Evolutionary conservation across 2,113 vertebrate species (phyloP), one percentile per base, ranked within the genome.

Genomic region (Melospiza georgiana): DNA sequence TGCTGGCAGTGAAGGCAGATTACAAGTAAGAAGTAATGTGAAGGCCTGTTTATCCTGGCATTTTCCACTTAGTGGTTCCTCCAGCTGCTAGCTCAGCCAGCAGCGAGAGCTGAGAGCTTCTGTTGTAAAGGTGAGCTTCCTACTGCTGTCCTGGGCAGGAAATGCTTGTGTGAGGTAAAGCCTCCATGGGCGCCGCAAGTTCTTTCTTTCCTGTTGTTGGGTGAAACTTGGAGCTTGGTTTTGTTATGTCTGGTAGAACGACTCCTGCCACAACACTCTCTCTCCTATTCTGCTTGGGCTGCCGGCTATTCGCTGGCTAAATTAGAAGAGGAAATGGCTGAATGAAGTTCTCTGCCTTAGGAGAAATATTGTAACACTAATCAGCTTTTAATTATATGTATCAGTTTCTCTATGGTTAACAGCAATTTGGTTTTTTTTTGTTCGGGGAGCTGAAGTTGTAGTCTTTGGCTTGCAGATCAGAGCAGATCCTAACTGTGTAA

Each of bases 171-270:
- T 0, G 0, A 88, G 72, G 49, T 23, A 7, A n/a, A 57, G 37
- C 25, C 19, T 71, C 1, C 0, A 0, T 39, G 52, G 16, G 33
- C 0, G 0, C 15, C 54, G 14, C 39, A 69, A 33, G 20, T 81
- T 16, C 44, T 31, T 77, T 24, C 8, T 75, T 27, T 71, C 22
- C 31, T 18, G 61, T 68, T 31, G 24, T 14, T 68, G 44, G 31
- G 24, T 51, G 59, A 63, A 87, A 63, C 6, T n/a, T 59, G 39
- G 68, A 51, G 43, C 11, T 72, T 73, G 37, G 6, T 59, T 87
- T 69, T 82, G 39, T 55, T 30, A 55, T 65, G 15, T 43, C 15
- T 55, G 22, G 46, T 73, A 58, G 44, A 63, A 41, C 1, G 2
- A 31, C 21, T 87, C 59, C 12, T 82, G 31, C 41, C 23, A 6